Base-by-base conservation (phyloP, 2,113 vertebrate genomes). In the Nycticorax nycticorax region DNA sequence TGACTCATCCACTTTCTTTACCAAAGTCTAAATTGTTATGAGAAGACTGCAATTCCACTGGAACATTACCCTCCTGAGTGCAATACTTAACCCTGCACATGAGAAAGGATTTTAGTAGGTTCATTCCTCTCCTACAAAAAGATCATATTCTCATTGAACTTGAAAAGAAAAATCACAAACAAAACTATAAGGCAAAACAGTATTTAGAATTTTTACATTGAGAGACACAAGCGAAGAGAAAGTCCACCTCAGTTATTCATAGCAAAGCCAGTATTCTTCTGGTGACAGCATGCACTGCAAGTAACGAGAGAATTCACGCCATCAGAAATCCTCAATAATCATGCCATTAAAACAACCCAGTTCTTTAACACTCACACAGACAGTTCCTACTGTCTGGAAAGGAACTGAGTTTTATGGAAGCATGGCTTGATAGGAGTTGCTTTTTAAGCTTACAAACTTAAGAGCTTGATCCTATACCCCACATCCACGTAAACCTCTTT, bases 1-100 rank as follows among this genome's bases (percentile, higher is more conserved):
- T 96, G 96, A 97, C 84, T 95, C 94, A 97, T 87, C 62, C 73
- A 68, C 73, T 91, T 89, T 80, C 89, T 95, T 91, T 89, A 97
- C 69, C 81, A 83, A 96, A 97, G 95, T 91, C 94, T 93, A 95
- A 93, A 69, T 43, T 68, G 91, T 93, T 89, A 88, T 30, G n/a
- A 93, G 81, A 88, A 87, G 88, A 79, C 55, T 76, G 66, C 74
- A 92, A 27, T 89, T 95, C 91, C 89, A 85, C 53, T 53, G 71
- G 48, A 89, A 67, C 62, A 55, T 53, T 35, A 85, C 62, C 32
- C 50, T 96, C 50, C 45, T 22, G 62, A 79, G 77, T 50, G 27
- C 4, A 50, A 79, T 59, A 75, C n/a, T 95, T 97, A 89, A 89
- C 84, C 63, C 81, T 52, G 15, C 39, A 28, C 16, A 66, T 32